phyloP scores from a whole-genome alignment of 2,113 vertebrate species.

The Rhodinocichla rosea region DNA sequence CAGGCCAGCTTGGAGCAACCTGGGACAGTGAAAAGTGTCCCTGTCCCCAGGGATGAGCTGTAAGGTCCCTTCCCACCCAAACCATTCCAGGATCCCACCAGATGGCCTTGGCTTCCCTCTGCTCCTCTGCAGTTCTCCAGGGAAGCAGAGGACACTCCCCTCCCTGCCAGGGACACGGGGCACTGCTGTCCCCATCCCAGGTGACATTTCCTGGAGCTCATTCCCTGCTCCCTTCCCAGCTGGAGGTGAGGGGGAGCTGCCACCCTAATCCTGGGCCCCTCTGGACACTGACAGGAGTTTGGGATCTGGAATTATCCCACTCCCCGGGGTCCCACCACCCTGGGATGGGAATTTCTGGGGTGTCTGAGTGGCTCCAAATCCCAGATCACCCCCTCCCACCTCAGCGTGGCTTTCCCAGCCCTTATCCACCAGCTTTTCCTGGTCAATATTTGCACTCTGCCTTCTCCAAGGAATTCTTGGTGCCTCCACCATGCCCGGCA shows the following conservation, averaged over 20 bases:
- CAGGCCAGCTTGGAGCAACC: not conserved
- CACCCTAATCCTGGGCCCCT: not conserved
- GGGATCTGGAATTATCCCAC: not conserved
- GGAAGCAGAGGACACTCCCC: too few relatives aligned
- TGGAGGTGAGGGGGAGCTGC: not conserved
- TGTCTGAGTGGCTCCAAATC: fast-evolving
- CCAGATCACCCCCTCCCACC: fast-evolving
- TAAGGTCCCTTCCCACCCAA: not conserved
- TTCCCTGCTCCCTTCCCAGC: not conserved
- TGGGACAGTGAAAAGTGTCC: not conserved
- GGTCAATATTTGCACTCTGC: not conserved
- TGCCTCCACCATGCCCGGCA: fast-evolving
- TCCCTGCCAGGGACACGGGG: fast-evolving
- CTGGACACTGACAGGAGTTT: not conserved
- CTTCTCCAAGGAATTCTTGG: fast-evolving
- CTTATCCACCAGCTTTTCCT: not conserved
- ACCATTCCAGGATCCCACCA: not conserved
- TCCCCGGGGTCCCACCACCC: fast-evolving
- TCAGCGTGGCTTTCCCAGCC: fast-evolving
- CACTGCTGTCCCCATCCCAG: not conserved
- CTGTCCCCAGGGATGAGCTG: not conserved
- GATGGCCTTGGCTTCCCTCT: fast-evolving
- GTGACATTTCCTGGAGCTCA: not conserved
- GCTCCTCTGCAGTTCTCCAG: not conserved
- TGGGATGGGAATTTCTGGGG: not conserved